phyloP scores from a whole-genome alignment of 2,113 vertebrate species.

The Dolichotis patagonum region DNA sequence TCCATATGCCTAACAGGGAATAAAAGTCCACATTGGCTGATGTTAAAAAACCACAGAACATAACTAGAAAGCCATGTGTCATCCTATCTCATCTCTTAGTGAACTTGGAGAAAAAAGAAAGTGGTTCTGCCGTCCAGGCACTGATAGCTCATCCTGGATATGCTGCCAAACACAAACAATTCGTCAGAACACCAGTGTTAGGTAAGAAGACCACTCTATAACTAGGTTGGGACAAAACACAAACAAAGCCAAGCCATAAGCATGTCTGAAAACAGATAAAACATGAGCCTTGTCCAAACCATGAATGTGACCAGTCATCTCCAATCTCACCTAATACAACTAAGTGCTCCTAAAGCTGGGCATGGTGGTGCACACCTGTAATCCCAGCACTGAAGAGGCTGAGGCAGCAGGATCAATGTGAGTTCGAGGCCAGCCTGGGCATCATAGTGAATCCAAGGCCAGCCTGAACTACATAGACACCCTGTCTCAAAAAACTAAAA shows the following conservation, averaged over 20 bases:
- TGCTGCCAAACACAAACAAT: not conserved
- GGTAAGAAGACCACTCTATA: not conserved
- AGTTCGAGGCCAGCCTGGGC: not conserved
- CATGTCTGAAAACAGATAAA: conserved; percentile 9
- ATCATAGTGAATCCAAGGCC: not conserved
- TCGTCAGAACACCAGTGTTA: not conserved
- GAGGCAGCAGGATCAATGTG: not conserved
- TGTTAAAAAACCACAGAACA: not conserved
- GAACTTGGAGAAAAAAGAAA: not conserved
- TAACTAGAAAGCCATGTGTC: not conserved
- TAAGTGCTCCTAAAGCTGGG: not conserved
- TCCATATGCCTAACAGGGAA: not conserved
- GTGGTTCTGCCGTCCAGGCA: not conserved
- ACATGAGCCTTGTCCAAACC: conserved; percentile 31
- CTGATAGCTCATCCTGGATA: not conserved
- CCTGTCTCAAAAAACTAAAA: not conserved
- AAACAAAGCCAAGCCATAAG: conserved; percentile 9
- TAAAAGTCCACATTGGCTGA: not conserved
- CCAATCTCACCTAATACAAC: not conserved
- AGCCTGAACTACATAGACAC: not conserved
- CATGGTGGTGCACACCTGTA: not conserved
- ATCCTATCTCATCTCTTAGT: not conserved
- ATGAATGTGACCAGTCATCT: not conserved
- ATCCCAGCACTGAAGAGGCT: not conserved
- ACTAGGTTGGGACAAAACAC: not conserved